phyloP scores from a whole-genome alignment of 2,113 vertebrate species.

The Pampusana beccarii region DNA sequence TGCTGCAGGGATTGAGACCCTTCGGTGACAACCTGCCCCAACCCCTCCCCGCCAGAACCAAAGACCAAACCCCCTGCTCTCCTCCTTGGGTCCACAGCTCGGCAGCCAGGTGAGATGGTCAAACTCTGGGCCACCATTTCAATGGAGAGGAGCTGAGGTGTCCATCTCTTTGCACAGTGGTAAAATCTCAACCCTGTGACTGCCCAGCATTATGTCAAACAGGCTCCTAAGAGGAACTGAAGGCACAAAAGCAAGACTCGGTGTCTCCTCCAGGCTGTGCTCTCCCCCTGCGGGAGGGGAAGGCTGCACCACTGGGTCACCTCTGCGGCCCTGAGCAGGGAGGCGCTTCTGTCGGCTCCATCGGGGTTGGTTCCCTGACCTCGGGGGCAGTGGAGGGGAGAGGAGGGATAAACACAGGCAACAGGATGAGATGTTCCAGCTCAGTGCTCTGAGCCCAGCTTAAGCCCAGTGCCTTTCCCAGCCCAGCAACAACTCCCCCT shows the following conservation, averaged over 20 bases:
- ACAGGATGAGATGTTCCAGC: not conserved
- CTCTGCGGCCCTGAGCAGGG: not conserved
- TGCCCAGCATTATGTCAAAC: not conserved
- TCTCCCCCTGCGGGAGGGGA: not conserved
- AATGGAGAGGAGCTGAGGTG: not conserved
- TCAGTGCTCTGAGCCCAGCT: not conserved
- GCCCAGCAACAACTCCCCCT: not conserved
- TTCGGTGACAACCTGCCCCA: not conserved
- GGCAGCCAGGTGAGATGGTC: not conserved
- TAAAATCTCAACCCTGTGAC: not conserved
- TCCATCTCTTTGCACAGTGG: not conserved
- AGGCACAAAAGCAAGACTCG: conserved; percentile 27
- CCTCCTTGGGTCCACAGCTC: not conserved
- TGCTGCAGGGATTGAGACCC: not conserved
- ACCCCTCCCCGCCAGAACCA: not conserved
- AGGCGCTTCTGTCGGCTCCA: accelerated
- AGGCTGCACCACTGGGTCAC: not conserved
- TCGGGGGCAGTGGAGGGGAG: not conserved
- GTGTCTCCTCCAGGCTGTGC: not conserved
- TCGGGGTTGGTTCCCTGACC: not conserved
- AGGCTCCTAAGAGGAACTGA: not conserved
- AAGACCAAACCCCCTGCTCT: not conserved
- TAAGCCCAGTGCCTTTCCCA: not conserved
- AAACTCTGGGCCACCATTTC: accelerated
- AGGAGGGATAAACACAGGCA: not conserved